phyloP scores from a whole-genome alignment of 1,140 invertebrate species.

The Drosophila repleta region DNA sequence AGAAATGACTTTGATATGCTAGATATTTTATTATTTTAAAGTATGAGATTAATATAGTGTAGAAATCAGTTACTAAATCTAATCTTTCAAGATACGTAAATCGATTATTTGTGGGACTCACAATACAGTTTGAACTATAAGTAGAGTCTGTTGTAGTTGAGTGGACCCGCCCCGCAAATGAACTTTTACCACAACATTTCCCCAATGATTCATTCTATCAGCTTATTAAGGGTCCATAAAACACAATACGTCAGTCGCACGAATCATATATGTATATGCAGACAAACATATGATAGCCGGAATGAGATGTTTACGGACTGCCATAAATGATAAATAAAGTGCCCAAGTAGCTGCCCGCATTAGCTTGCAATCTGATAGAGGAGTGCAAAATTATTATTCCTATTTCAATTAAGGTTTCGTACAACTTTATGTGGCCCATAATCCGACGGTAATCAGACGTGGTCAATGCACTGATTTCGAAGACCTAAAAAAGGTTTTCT shows the following conservation, averaged over 20 bases:
- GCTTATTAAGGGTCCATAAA: conserved; percentile 15
- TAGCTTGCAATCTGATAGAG: too few relatives aligned
- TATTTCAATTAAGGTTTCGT: too few relatives aligned
- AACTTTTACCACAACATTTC: neutral
- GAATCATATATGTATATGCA: conserved; percentile 5
- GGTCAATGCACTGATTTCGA: too few relatives aligned
- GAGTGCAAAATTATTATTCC: too few relatives aligned
- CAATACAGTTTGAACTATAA: neutral
- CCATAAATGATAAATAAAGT: conserved; percentile 34
- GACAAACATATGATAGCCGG: conserved; percentile 4
- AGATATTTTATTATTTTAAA: neutral
- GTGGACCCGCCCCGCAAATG: neutral
- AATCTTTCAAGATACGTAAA: too few relatives aligned
- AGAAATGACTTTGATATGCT: neutral
- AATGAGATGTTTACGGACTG: conserved; percentile 18
- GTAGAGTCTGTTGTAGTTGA: neutral
- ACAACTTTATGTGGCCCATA: too few relatives aligned
- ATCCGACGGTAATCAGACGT: too few relatives aligned
- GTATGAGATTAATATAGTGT: too few relatives aligned
- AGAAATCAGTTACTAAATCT: too few relatives aligned
- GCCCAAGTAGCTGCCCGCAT: neutral
- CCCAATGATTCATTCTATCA: conserved; percentile 28
- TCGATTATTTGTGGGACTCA: too few relatives aligned
- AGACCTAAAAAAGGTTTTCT: too few relatives aligned
- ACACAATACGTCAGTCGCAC: conserved; percentile 9